Percentiles rank a stretch among this genome's conserved stretches.
Conservation (phyloP, 2,113 vertebrate species). For the Brienomyrus longianalis region DNA sequence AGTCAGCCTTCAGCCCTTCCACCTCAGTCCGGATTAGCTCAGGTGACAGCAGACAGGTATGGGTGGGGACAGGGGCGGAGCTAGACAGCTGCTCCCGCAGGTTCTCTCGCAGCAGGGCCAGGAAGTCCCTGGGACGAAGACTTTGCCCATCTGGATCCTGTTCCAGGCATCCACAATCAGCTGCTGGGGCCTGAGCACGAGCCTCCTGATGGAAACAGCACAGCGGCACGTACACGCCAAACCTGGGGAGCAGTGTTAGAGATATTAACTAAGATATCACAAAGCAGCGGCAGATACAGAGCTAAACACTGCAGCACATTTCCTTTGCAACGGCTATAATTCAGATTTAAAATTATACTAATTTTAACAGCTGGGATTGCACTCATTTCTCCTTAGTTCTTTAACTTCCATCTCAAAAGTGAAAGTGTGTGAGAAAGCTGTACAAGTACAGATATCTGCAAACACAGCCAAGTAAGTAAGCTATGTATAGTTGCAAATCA, state of each 20-base stretch:
- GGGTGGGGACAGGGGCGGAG: constrained; percentile 74
- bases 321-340: background rate
- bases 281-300: background rate
- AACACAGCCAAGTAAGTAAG: background rate
- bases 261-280: background rate
- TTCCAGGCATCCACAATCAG: constrained; percentile 76
- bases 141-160: constrained; percentile 72
- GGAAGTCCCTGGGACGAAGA: constrained; percentile 83
- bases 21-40: constrained; percentile 92
- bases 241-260: constrained; percentile 54
- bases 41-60: constrained; percentile 89
- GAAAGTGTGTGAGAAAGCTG: background rate
- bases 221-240: constrained; percentile 92
- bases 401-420: background rate
- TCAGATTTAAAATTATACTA: background rate
- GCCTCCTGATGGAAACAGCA: constrained; percentile 97
- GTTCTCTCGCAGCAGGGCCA: constrained; percentile 83
- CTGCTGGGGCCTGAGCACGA: constrained; percentile 64
- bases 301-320: background rate
- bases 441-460: background rate
- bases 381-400: background rate
- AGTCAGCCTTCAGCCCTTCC: constrained; percentile 93
- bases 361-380: background rate
- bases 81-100: constrained; percentile 88
- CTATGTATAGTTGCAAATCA: background rate